Base-by-base conservation (phyloP, 1,140 invertebrate species). In the Vanessa tameamea region DNA sequence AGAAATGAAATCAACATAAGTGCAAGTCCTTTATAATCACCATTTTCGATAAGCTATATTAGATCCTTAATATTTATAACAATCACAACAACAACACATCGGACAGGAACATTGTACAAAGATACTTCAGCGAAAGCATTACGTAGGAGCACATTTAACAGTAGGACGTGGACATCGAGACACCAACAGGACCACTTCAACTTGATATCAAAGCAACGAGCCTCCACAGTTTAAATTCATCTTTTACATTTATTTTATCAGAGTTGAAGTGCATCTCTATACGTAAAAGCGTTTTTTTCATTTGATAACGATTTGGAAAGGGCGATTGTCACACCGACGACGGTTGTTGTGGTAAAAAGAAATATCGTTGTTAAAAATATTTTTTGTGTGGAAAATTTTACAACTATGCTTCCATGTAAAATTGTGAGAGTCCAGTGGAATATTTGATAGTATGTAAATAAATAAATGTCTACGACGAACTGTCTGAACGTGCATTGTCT, bases 281-380 rank as follows among this genome's bases (percentile, higher is more conserved):
- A 69, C 82, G 14, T 59, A 59, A 11, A 87, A 88, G 85, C 85
- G 78, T 76, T 12, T 53, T 55, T 80, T 70, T 64, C 20, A 51
- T 66, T 78, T 80, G 77, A 84, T 83, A 86, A 89, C 87, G 86
- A 80, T 88, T 92, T 92, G 86, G 87, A 73, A 84, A 80, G 88
- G 90, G 88, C 90, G 87, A 88, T 90, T 87, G 88, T 91, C 84
- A 91, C 88, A 87, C 83, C 81, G 87, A 88, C 87, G 88, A 89
- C 83, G 64, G 64, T 63, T 76, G 64, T 68, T 65, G 48, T 68
- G 50, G 50, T 48, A 70, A 47, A 31, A 20, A 51, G 47, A 67
- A 47, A 63, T 53, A 37, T 61, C 47, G 47, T 13, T 70, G 48
- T 63, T 31, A 31, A 31, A 31, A 53, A 23, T 69, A 9, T 43